A percentile compares a stretch with the other conserved stretches of the same genome.
These are phyloP conservation scores for Macropodus opercularis DNA, from an alignment of 2,797 vertebrate species.

Conservation along the genomic window DNA sequence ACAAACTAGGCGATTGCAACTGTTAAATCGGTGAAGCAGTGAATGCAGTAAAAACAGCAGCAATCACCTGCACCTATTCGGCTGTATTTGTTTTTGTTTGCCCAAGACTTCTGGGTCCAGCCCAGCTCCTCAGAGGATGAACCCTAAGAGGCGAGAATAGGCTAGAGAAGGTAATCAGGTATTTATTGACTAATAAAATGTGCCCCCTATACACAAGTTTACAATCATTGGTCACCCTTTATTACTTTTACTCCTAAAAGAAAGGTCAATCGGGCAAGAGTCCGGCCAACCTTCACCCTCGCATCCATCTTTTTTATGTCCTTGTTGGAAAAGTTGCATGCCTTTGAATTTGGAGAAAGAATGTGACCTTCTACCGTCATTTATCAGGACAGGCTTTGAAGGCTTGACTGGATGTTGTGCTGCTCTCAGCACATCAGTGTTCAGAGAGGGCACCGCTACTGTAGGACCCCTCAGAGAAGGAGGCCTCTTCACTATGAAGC, in stretches of 20 bases:
- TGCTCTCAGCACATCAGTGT: neutral
- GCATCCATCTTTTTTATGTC: conserved; percentile 1
- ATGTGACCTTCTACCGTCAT: conserved; percentile 47
- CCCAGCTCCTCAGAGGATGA: neutral
- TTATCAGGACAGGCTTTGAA: conserved; percentile 54
- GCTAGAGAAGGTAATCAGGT: too few species aligned
- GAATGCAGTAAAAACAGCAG: too few species aligned
- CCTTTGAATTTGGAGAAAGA: conserved; percentile 29
- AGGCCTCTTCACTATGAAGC: conserved; percentile 31
- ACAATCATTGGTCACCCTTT: neutral
- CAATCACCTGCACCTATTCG: neutral
- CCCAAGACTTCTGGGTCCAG: neutral
- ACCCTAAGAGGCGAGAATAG: too few species aligned
- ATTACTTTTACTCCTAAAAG: neutral
- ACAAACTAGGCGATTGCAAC: conserved; percentile 6
- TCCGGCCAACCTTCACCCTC: neutral
- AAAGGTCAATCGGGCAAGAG: conserved; percentile 7
- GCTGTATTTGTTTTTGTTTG: neutral
- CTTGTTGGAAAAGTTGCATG: neutral
- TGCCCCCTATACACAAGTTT: neutral
- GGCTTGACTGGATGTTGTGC: conserved; percentile 13
- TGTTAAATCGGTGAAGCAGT: neutral
- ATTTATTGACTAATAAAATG: neutral
- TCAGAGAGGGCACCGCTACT: neutral
- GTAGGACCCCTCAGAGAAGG: conserved; percentile 34